Conservation (phyloP, 2,113 vertebrate species). For the Calcarius ornatus region DNA sequence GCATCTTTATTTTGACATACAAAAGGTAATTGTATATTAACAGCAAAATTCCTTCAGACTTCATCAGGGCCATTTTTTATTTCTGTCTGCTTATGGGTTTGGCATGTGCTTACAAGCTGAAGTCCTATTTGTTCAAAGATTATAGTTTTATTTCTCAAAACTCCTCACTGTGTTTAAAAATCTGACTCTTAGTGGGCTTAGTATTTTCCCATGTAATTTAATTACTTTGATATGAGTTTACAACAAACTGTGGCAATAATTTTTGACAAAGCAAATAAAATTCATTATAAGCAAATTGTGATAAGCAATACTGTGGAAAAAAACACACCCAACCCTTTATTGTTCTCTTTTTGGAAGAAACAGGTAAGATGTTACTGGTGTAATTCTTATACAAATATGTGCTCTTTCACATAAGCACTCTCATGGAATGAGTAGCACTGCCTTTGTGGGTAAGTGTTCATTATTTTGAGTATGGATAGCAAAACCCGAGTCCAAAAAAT, state of each 20-base stretch:
- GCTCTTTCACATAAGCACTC: not conserved
- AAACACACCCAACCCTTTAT: not conserved
- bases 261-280: not conserved
- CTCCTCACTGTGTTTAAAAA: not conserved
- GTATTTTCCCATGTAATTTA: not conserved
- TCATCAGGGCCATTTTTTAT: fast-evolving
- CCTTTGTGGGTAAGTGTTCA: not conserved
- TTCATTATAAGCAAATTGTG: not conserved
- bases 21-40: not conserved
- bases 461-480: not conserved
- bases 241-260: not conserved
- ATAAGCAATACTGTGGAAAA: not conserved
- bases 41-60: not conserved
- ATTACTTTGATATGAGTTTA: not conserved
- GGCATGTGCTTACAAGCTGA: not conserved
- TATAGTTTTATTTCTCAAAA: not conserved
- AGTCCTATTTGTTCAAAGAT: not conserved
- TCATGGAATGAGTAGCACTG: not conserved
- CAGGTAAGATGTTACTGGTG: not conserved
- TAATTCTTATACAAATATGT: not conserved
- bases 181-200: not conserved
- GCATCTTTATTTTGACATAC: not conserved
- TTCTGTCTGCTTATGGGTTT: not conserved
- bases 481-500: not conserved
- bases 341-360: not conserved